Base-by-base conservation (phyloP, 2,888 invertebrate species). In the Liposcelis brunnea region DNA sequence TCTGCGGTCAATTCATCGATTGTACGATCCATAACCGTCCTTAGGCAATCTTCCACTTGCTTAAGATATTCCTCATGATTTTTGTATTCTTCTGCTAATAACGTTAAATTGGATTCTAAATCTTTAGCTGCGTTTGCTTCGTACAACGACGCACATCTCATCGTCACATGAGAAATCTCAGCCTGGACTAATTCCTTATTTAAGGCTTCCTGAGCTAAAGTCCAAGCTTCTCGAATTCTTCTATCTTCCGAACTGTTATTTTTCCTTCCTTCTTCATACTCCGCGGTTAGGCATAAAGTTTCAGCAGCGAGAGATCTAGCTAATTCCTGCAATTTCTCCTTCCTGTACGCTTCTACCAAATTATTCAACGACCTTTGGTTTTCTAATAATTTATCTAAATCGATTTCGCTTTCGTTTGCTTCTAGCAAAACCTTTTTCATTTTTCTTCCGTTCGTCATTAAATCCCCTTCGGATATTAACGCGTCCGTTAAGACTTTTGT, bases 121-220 rank as follows among this genome's bases (percentile, higher is more conserved):
- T 40, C 21, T 11, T 40, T 18, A 18, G 40, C 40, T 4, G 19
- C 19, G 18, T 46, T 38, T 49, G 47, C 19, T 55, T 80, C 80
- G 58, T 80, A 80, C 3, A 73, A 65, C 55, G 76, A 75, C 4
- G 79, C 79, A 47, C 78, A 80, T 34, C 77, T 70, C 55, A 71
- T 67, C 57, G 82, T 70, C 5, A 82, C 78, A 48, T 81, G 78
- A 14, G 78, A 73, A 49, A 83, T 79, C 63, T 83, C 83, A 1
- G 80, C 77, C 56, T 80, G 80, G 21, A 83, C 78, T 21, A 84
- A 65, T 59, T 81, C 81, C 2, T 75, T 72, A 54, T 78, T 80
- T 1, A 82, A 75, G 2, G 77, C 74, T 55, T 82, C 80, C 45
- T 80, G 75, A 1, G 85, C 83, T 48, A 77, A 70, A 33, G 75